Evolutionary conservation across 1,140 invertebrate species (phyloP).

Genomic region (Drosophila tsacasi): DNA sequence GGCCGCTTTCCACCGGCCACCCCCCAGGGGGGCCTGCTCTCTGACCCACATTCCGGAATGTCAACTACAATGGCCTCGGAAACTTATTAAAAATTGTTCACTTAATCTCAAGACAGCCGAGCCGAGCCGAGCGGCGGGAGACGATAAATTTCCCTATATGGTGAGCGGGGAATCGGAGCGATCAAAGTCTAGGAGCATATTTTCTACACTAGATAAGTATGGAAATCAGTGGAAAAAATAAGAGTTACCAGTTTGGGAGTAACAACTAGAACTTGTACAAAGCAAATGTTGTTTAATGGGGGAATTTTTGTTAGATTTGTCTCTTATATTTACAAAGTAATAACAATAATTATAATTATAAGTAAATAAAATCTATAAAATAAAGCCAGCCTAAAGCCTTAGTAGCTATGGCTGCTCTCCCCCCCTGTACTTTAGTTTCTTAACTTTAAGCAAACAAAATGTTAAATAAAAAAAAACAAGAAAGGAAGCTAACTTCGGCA

Average conservation of each 20-base stretch:
- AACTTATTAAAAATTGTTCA: constrained; percentile 19
- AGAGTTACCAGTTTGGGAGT: neutral
- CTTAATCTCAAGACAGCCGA: constrained; percentile 3
- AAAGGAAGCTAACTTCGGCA: too few relatives aligned
- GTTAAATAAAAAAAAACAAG: too few relatives aligned
- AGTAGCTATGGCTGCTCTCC: too few relatives aligned
- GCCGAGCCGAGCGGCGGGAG: neutral
- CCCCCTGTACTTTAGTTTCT: too few relatives aligned
- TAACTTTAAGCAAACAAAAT: too few relatives aligned
- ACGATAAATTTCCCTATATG: neutral
- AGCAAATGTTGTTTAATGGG: neutral
- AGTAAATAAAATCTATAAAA: too few relatives aligned
- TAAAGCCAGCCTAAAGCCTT: too few relatives aligned
- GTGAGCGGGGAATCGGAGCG: neutral
- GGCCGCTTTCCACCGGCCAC: constrained; percentile 1
- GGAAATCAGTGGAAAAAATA: neutral
- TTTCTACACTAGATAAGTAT: neutral
- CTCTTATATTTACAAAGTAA: neutral
- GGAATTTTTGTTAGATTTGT: neutral
- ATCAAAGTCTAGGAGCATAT: neutral
- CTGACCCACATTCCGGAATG: constrained; percentile 22
- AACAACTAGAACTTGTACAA: neutral
- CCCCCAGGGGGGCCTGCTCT: constrained; percentile 2
- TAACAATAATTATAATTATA: too few relatives aligned
- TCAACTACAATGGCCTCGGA: constrained; percentile 20